Base-by-base conservation (phyloP, 2,113 vertebrate genomes). In the Lampris megalopsis region DNA sequence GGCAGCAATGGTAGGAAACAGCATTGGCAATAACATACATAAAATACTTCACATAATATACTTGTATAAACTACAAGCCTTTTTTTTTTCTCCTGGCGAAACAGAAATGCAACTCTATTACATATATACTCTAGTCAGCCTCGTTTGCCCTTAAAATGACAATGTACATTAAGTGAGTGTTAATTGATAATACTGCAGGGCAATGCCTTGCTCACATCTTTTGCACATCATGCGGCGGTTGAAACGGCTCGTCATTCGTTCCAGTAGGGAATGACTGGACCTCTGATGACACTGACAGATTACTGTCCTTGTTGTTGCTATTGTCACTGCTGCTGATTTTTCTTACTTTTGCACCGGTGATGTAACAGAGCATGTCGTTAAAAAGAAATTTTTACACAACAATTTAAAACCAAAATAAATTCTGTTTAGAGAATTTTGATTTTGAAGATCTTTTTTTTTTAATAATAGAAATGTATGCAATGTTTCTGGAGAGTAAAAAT, bases 1-100 rank as follows among this genome's bases (percentile, higher is more conserved):
- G 92, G 92, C 93, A 94, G 88, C 92, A 86, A 87, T 89, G 92
- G 91, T 91, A 84, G 84, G 92, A 84, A 87, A 91, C 84, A 89
- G 90, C 86, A 89, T 85, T 87, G 85, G 91, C 86, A 87, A 85
- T 82, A 84, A 82, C 83, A 88, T 89, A 89, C 88, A 84, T 73
- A 80, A 82, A 77, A 85, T 5, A 87, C 77, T 80, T 84, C 76
- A 88, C 84, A 38, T 63, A 73, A 60, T 68, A 76, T 66, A 47
- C 68, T 52, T 75, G 37, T 69, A 79, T 63, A 78, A 91, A 88
- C 63, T 76, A 88, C 86, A 93, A 92, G 89, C 86, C 80, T 86
- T 88, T 63, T 53, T 45, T 77, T 79, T 81, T 88, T 73, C 68
- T 88, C 72, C 77, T 67, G 72, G 84, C 63, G 84, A 87, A 89